Percentiles rank a stretch among this genome's conserved stretches.
These are phyloP conservation scores for Vimba vimba DNA, from an alignment of 2,113 vertebrate genomes.

Conservation along the genomic window DNA sequence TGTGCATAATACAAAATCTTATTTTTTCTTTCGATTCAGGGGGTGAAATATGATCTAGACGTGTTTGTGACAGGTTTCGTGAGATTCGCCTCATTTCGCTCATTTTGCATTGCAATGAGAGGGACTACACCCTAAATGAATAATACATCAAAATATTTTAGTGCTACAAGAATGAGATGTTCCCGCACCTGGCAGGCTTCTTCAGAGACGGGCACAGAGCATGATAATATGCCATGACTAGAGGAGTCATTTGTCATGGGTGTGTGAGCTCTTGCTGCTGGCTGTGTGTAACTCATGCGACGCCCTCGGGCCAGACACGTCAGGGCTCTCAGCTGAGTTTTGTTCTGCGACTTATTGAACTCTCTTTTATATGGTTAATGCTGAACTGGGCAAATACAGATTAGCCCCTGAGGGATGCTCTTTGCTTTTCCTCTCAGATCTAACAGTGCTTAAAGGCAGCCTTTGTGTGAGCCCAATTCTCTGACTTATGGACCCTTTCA, in stretches of 20 bases:
- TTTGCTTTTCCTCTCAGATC: constrained; percentile 13
- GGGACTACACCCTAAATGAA: not conserved
- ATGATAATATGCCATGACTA: constrained; percentile 5
- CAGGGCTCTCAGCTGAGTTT: constrained; percentile 39
- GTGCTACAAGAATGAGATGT: constrained; percentile 25
- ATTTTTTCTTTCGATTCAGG: not conserved
- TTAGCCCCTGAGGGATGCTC: constrained; percentile 1
- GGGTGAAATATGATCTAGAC: not conserved
- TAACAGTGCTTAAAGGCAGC: constrained; percentile 10
- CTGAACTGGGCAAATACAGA: constrained; percentile 1
- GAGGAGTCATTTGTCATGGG: constrained; percentile 34
- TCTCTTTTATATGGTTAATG: not conserved
- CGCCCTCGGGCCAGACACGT: constrained; percentile 36
- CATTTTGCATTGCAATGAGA: not conserved
- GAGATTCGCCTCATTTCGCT: not conserved
- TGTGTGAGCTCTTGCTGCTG: constrained; percentile 17
- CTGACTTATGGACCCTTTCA: not conserved
- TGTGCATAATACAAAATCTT: not conserved
- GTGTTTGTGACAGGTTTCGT: constrained; percentile 1
- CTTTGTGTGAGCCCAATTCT: not conserved
- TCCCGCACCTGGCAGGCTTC: constrained; percentile 15
- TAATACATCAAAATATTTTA: not conserved
- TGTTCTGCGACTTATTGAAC: constrained; percentile 17
- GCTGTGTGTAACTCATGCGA: constrained; percentile 26
- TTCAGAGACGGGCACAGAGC: not conserved